Evolutionary conservation across 2,113 vertebrate species (phyloP).

Genomic region (Muntiacus muntjak): DNA sequence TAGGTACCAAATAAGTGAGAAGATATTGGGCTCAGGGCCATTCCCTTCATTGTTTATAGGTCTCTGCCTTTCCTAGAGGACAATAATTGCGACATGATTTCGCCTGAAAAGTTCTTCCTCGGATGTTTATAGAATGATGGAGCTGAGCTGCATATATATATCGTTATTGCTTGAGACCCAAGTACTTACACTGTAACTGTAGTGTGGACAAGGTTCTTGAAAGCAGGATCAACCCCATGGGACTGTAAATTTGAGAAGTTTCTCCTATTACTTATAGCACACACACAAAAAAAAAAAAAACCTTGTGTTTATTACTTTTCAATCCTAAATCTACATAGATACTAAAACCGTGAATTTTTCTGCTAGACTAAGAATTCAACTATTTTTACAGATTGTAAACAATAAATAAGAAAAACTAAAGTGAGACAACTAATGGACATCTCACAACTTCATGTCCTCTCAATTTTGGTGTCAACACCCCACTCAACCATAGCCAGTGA

Average conservation of each 20-base stretch:
- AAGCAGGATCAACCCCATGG: not conserved
- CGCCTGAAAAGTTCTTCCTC: not conserved
- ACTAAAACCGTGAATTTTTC: not conserved
- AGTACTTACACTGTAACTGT: not conserved
- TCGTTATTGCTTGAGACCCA: not conserved
- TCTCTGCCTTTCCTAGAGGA: not conserved
- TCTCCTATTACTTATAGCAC: not conserved
- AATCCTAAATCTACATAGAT: not conserved
- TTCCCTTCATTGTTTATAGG: not conserved
- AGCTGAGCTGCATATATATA: accelerated
- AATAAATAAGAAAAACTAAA: not conserved
- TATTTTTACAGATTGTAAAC: not conserved
- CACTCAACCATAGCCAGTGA: not conserved
- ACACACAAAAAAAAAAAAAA: not conserved
- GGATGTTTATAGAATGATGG: not conserved
- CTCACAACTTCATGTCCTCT: not conserved
- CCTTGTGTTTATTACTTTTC: not conserved
- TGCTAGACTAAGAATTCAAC: not conserved
- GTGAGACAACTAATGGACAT: not conserved
- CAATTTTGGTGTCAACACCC: not conserved
- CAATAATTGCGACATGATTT: not conserved
- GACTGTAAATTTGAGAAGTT: not conserved
- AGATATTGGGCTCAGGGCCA: not conserved
- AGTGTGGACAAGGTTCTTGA: not conserved
- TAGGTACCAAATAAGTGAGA: not conserved